Evolutionary conservation across 2,888 invertebrate species (phyloP).

Genomic region (Pyralis farinalis): DNA sequence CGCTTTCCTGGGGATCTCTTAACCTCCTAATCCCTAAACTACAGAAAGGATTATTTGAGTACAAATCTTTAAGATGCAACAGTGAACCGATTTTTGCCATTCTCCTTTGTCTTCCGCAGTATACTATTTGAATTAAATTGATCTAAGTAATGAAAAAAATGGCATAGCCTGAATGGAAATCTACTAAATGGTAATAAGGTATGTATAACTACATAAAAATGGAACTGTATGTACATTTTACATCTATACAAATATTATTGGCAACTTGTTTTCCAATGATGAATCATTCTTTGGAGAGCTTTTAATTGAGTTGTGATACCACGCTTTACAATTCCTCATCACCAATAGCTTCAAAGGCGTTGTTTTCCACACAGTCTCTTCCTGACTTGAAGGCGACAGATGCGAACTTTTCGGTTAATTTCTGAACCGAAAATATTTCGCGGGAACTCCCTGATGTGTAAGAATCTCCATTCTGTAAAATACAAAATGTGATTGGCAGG

Average conservation of each 20-base stretch:
- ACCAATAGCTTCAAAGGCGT: conserved; percentile 96
- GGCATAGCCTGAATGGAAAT: conserved; percentile 3
- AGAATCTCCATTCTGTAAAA: conserved; percentile 80
- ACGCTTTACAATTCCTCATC: conserved; percentile 91
- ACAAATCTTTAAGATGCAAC: too few species aligned
- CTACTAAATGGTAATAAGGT: not conserved
- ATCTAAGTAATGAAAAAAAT: not conserved
- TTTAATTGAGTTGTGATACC: conserved; percentile 1
- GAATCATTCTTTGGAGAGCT: conserved; percentile 44
- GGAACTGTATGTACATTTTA: conserved; percentile 23
- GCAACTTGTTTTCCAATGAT: conserved; percentile 40
- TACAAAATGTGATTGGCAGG: not conserved
- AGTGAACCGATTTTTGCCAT: too few species aligned
- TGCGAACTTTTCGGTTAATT: conserved; percentile 85
- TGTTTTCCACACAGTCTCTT: conserved; percentile 90
- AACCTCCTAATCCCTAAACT: too few species aligned
- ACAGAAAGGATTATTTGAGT: too few species aligned
- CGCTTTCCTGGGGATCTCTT: too few species aligned
- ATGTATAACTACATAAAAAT: not conserved
- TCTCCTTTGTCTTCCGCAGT: too few species aligned
- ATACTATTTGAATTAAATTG: too few species aligned
- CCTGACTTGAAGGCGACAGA: conserved; percentile 86
- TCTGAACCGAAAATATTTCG: conserved; percentile 88
- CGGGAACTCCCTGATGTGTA: conserved; percentile 73
- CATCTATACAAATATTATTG: conserved; percentile 46